These are phyloP conservation scores for Zelostemma sp. DNA, from an alignment of 1,140 invertebrate genomes.

Conservation along the genomic window DNA sequence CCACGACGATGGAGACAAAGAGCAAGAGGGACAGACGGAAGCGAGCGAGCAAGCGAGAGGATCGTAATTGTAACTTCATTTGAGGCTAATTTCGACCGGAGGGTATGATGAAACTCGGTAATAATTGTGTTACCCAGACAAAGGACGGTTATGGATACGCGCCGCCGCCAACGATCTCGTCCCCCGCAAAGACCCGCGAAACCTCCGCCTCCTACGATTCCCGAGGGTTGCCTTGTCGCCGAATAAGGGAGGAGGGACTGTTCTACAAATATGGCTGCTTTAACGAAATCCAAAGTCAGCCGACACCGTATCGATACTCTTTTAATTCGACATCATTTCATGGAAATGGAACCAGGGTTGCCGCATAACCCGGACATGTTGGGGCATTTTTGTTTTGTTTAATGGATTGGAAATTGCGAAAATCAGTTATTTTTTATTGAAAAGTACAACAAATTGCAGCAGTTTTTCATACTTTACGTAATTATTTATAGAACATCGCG, in stretches of 20 bases:
- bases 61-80: slow-evolving; percentile 71
- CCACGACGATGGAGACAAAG: slow-evolving; percentile 25
- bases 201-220: slow-evolving; percentile 58
- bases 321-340: slow-evolving; percentile 11
- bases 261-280: slow-evolving; percentile 67
- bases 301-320: slow-evolving; percentile 60
- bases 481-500: too few relatives aligned
- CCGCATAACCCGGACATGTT: too few relatives aligned
- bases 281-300: slow-evolving; percentile 56
- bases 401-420: too few relatives aligned
- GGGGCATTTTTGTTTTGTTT: too few relatives aligned
- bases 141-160: slow-evolving; percentile 71
- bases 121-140: slow-evolving; percentile 70
- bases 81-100: slow-evolving; percentile 68
- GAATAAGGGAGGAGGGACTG: slow-evolving; percentile 57
- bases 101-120: slow-evolving; percentile 70
- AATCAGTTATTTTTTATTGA: too few relatives aligned
- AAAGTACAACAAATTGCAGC: too few relatives aligned
- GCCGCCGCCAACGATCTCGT: slow-evolving; percentile 48
- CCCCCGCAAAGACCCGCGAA: slow-evolving; percentile 47
- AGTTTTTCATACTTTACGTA: too few relatives aligned
- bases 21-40: slow-evolving; percentile 29
- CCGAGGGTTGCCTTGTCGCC: slow-evolving; percentile 51
- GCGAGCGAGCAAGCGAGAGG: slow-evolving; percentile 45
- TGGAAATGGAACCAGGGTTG: neutral